Evolutionary conservation across 2,888 invertebrate species (phyloP), one percentile per base, ranked within the genome.

Genomic region (Ophion obscuratus): DNA sequence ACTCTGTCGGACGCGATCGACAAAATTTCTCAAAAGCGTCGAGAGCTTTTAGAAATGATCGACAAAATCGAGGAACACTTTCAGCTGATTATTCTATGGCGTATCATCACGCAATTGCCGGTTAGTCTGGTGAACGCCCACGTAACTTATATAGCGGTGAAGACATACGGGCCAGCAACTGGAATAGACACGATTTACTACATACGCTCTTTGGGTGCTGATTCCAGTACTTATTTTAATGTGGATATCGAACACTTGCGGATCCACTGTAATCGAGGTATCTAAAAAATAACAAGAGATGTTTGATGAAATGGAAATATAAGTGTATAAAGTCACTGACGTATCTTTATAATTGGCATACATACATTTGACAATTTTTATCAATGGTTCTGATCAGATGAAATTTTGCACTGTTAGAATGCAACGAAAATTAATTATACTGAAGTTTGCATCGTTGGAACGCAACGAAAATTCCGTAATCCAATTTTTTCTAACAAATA

Each of bases 31-130:
- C 40, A 74, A 17, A 31, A 67, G n/a, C 83, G 67, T 53, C 74
- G 79, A 1, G 53, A 79, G 53, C 79, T 83, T 40, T 10, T 79
- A 57, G 44, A 79, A 64, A 7, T 83, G 36, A 40, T 79, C 17
- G n/a, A 62, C 27, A 10, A n/a, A 0, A 57, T 79, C n/a, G 24
- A 75, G 14, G 31, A n/a, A 47, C 67, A 74, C 47, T 83, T 53
- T 57, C 47, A 36, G 11, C 2, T 74, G 6, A 44, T 59, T 11
- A 6, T 83, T 9, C n/a, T 83, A 5, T 53, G 66, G 11, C n/a
- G 31, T 11, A 62, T 83, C n/a, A 2, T 68, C 31, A 53, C 66
- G 9, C 36, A 68, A 9, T 2, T 79, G 2, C 36, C 62, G 27
- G 53, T 4, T 53, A 11, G 73, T n/a, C 27, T 70, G 61, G 10